Base-by-base conservation (phyloP, 2,888 invertebrate species). In the Antheraea assamensis region DNA sequence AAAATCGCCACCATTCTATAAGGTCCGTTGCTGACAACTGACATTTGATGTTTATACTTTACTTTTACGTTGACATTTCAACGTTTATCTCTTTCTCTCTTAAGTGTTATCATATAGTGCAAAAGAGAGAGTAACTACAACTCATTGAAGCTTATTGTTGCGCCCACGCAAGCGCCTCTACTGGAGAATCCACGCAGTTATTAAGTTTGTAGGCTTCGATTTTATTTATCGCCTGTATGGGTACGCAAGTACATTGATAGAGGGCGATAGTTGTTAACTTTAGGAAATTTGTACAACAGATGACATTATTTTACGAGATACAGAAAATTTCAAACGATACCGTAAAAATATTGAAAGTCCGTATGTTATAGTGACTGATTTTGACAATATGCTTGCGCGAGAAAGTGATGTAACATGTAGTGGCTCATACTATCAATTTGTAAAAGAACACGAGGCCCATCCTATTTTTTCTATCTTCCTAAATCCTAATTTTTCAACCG, bases 1-100 rank as follows among this genome's bases (percentile, higher is more conserved):
- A 78, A 78, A 80, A 87, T 83, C 86, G 77, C 86, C 89, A 84
- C 88, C 79, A 81, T 86, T 87, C 87, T 88, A 88, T 88, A 87
- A 85, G 83, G 84, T 77, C 82, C 81, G 83, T 87, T 85, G 92
- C 91, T 92, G 88, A 88, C 87, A 85, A 88, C 83, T 88, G 87
- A 76, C 83, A 86, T 90, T 91, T 81, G 87, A 31, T 35, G 68
- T 68, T 68, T 68, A 68, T 35, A n/a, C 31, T 31, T 21, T 10
- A 68, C 35, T 35, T 31, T 31, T 24, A 27, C 35, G n/a, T 35
- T 68, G 35, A 68, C 68, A 68, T 7, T 68, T 35, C 35, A 19
- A 68, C 75, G 72, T 76, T 76, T 80, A 73, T 87, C 88, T 81
- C 86, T 83, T 75, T 90, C 31, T 4, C 35, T 27, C 74, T 13